phyloP scores from a whole-genome alignment of 2,888 invertebrate species.

The Melieria omissa region DNA sequence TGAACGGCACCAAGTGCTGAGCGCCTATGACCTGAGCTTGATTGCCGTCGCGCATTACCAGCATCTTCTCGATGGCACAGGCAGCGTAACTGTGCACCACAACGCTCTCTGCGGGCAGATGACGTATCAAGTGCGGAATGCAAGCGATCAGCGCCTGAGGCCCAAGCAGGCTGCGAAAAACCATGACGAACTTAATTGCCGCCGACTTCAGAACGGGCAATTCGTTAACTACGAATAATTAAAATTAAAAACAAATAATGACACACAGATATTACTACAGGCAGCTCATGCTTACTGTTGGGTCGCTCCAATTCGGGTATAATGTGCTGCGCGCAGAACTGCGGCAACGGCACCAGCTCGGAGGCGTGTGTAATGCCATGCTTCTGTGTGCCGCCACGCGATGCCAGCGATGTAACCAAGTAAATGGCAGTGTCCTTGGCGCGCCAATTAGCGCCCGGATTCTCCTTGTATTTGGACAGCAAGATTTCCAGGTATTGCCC shows the following conservation, averaged over 20 bases:
- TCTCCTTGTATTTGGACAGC: slow-evolving; percentile 78
- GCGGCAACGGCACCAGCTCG: slow-evolving; percentile 86
- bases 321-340: slow-evolving; percentile 90
- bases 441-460: slow-evolving; percentile 86
- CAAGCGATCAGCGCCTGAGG: slow-evolving; percentile 79
- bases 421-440: slow-evolving; percentile 96
- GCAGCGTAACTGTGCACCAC: slow-evolving; percentile 97
- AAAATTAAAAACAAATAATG: neutral
- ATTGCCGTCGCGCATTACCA: slow-evolving; percentile 77
- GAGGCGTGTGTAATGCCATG: slow-evolving; percentile 93
- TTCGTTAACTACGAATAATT: slow-evolving; percentile 75
- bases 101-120: slow-evolving; percentile 79
- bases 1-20: slow-evolving; percentile 75
- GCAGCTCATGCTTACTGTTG: slow-evolving; percentile 70
- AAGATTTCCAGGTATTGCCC: slow-evolving; percentile 78
- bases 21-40: slow-evolving; percentile 71
- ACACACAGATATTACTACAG: neutral
- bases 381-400: slow-evolving; percentile 87
- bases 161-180: slow-evolving; percentile 91
- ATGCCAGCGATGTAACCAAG: slow-evolving; percentile 93
- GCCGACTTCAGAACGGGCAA: slow-evolving; percentile 95
- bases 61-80: slow-evolving; percentile 87
- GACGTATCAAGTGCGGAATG: slow-evolving; percentile 82
- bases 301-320: slow-evolving; percentile 83
- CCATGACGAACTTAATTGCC: slow-evolving; percentile 95